Evolutionary conservation across 1,140 invertebrate species (phyloP).

Genomic region (Drosophila tani): DNA sequence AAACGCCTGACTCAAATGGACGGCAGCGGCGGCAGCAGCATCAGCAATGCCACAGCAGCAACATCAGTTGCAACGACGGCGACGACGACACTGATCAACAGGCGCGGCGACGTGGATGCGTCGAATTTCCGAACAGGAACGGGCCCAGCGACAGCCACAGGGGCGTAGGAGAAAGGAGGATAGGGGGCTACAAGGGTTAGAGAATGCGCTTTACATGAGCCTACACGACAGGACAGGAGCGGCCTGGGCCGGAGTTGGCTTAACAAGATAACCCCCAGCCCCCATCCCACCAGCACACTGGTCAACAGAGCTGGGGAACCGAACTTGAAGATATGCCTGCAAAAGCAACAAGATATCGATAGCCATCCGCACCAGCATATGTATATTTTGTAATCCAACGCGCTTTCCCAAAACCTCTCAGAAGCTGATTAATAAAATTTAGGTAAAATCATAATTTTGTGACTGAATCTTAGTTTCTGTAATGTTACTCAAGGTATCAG

Average conservation of each 20-base stretch:
- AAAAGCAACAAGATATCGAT: too few relatives aligned
- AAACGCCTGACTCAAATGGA: constrained; percentile 71
- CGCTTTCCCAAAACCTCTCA: too few relatives aligned
- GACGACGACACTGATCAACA: constrained; percentile 77
- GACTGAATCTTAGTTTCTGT: too few relatives aligned
- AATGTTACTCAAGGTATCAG: too few relatives aligned
- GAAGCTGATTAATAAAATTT: too few relatives aligned
- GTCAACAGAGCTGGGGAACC: neutral
- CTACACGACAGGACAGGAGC: constrained; percentile 74
- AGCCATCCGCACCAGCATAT: too few relatives aligned
- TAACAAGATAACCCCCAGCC: constrained; percentile 66
- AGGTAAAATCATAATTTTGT: too few relatives aligned
- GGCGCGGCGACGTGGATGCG: constrained; percentile 64
- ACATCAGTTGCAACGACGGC: constrained; percentile 26
- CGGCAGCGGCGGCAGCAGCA: constrained; percentile 30
- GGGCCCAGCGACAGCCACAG: neutral
- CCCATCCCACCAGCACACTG: constrained; percentile 26
- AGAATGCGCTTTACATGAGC: constrained; percentile 76
- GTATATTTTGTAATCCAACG: too few relatives aligned
- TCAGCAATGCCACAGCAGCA: constrained; percentile 25
- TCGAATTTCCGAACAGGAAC: constrained; percentile 24
- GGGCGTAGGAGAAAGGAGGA: neutral
- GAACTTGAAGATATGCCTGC: too few relatives aligned
- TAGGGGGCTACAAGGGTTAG: constrained; percentile 3
- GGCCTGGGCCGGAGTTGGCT: constrained; percentile 36